Evolutionary conservation across 2,797 vertebrate species (phyloP).

Genomic region (Anguilla pacifica): DNA sequence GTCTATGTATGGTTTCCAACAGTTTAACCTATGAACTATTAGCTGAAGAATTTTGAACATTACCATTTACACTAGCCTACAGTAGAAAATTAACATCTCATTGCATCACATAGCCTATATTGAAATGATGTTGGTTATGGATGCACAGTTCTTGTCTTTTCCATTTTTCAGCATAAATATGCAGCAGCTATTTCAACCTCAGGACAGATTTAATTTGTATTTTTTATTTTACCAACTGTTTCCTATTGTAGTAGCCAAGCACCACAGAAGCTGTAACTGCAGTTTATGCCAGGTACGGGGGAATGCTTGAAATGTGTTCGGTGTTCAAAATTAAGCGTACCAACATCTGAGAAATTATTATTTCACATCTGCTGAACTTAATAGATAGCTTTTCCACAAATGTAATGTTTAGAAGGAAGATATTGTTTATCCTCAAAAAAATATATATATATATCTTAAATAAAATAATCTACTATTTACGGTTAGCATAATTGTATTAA

Average conservation of each 20-base stretch:
- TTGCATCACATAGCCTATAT: background rate
- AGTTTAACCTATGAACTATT: background rate
- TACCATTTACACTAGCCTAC: background rate
- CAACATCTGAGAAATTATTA: background rate
- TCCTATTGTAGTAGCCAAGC: background rate
- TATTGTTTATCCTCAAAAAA: no score
- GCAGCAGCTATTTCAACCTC: background rate
- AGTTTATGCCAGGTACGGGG: no score
- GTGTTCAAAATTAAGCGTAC: background rate
- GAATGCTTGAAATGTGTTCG: no score
- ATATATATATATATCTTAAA: no score
- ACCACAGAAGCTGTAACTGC: background rate
- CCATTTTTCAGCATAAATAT: background rate
- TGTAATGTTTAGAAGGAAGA: background rate
- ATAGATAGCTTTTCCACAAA: background rate
- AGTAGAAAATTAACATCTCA: background rate
- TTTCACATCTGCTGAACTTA: background rate
- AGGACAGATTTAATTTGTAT: background rate
- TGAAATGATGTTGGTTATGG: background rate
- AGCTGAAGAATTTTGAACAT: background rate
- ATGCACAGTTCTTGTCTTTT: background rate
- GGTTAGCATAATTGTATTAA: background rate
- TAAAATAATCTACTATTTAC: no score
- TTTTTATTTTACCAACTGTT: background rate
- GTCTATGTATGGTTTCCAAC: background rate